phyloP scores from a whole-genome alignment of 1,140 invertebrate species.

The Drosophila ogumai region DNA sequence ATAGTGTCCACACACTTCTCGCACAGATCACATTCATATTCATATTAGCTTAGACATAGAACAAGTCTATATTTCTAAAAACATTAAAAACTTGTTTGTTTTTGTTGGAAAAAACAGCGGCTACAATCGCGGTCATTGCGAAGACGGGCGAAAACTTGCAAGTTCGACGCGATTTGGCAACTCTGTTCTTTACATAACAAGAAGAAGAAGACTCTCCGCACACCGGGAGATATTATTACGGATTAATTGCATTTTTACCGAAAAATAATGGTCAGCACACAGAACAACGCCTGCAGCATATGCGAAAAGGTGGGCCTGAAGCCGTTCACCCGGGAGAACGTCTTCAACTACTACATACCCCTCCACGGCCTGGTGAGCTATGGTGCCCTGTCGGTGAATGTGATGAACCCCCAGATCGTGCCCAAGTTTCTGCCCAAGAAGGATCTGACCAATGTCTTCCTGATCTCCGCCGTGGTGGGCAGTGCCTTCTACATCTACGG shows the following conservation, averaged over 20 bases:
- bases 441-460: constrained; percentile 86
- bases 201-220: constrained; percentile 51
- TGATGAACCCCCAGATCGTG: constrained; percentile 88
- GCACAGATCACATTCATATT: neutral
- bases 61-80: neutral
- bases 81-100: constrained; percentile 1
- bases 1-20: neutral
- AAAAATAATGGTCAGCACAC: constrained; percentile 66
- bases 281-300: constrained; percentile 68
- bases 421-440: constrained; percentile 85
- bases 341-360: constrained; percentile 88
- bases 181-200: constrained; percentile 75
- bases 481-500: constrained; percentile 88
- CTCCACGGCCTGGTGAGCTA: constrained; percentile 87
- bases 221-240: constrained; percentile 21
- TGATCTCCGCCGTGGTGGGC: constrained; percentile 87
- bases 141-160: constrained; percentile 30
- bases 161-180: constrained; percentile 26
- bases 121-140: neutral
- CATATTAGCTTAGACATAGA: too few relatives aligned
- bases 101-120: neutral
- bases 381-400: constrained; percentile 87
- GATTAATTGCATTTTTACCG: constrained; percentile 59
- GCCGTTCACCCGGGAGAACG: constrained; percentile 87
- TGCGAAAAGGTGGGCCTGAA: constrained; percentile 86